These are phyloP conservation scores for Ispidina lecontei DNA, from an alignment of 2,797 vertebrate species.

Conservation along the genomic window DNA sequence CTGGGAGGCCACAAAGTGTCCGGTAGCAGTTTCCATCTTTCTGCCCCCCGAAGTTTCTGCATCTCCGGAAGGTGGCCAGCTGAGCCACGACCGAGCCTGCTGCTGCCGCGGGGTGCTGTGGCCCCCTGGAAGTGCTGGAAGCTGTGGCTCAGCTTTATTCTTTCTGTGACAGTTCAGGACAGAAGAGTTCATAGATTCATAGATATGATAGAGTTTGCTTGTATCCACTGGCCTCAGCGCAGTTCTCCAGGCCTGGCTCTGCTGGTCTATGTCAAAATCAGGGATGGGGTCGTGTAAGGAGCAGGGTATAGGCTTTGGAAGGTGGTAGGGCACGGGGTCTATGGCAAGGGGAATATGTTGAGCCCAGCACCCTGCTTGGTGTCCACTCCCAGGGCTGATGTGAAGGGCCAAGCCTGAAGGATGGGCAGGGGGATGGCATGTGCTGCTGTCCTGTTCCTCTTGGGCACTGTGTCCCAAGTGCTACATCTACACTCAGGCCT, in stretches of 20 bases:
- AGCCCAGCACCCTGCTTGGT: background rate
- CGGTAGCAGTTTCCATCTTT: background rate
- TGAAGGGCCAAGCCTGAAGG: background rate
- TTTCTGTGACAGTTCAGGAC: background rate
- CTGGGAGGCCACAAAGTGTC: background rate
- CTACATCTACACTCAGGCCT: background rate
- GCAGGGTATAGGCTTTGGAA: background rate
- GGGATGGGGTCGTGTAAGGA: background rate
- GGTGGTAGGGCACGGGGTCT: background rate
- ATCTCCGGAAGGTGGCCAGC: constrained; percentile 21
- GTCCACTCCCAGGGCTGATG: background rate
- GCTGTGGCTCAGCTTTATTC: background rate
- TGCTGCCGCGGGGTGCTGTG: accelerated
- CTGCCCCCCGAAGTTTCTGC: background rate
- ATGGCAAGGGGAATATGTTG: background rate
- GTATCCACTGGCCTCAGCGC: background rate
- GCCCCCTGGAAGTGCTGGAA: background rate
- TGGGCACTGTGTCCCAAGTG: background rate
- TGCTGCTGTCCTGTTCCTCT: background rate
- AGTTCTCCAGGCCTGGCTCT: background rate
- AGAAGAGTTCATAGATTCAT: too few species aligned
- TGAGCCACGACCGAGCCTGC: background rate
- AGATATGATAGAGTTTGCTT: too few species aligned
- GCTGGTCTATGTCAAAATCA: background rate
- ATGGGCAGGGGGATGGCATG: accelerated